Evolutionary conservation across 1,140 invertebrate species (phyloP).

Genomic region (Tetraneura akinire): DNA sequence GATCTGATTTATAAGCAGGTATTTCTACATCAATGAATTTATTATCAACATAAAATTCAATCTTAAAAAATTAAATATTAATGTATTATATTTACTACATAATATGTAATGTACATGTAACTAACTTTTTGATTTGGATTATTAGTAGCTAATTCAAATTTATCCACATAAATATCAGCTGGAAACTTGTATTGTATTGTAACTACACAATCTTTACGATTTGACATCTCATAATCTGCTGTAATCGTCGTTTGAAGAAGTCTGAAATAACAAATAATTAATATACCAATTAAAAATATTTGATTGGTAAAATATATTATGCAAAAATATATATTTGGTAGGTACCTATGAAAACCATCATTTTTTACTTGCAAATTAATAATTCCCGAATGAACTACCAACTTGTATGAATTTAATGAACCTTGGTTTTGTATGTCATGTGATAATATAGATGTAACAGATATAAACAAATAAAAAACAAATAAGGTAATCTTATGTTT

Average conservation of each 20-base stretch:
- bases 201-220: constrained; percentile 31
- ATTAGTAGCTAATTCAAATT: constrained; percentile 20
- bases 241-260: constrained; percentile 18
- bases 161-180: constrained; percentile 40
- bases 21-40: constrained; percentile 44
- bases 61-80: constrained; percentile 2
- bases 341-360: constrained; percentile 40
- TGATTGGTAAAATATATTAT: not conserved
- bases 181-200: constrained; percentile 40
- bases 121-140: constrained; percentile 4
- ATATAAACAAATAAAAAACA: constrained; percentile 12
- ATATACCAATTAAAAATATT: not conserved
- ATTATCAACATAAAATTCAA: constrained; percentile 41
- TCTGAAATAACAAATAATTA: not conserved
- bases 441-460: constrained; percentile 15
- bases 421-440: not conserved
- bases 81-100: too few species aligned
- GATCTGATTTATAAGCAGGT: constrained; percentile 30
- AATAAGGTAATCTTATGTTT: not conserved
- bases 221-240: constrained; percentile 27
- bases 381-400: constrained; percentile 18
- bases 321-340: not conserved
- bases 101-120: not conserved
- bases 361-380: constrained; percentile 46
- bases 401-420: constrained; percentile 5